Conservation (phyloP, 64 coral and sea anemone genomes). For the Cladopsammia gracilis region DNA sequence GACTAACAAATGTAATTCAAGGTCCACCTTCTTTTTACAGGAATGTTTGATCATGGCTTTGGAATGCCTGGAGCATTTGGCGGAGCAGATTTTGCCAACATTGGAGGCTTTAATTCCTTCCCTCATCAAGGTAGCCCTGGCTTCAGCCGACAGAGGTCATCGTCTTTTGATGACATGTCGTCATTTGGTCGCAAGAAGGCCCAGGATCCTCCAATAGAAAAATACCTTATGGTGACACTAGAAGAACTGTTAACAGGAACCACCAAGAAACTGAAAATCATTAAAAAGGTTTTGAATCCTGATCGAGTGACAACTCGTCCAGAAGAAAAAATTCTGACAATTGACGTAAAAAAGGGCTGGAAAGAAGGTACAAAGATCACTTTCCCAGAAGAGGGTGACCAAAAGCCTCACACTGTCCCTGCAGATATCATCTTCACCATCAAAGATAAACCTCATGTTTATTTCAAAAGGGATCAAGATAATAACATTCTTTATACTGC, state of each 20-base stretch:
- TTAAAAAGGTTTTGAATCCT: conserved; percentile 84
- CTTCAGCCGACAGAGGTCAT: conserved; percentile 62
- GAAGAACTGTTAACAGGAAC: conserved; percentile 91
- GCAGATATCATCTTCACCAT: conserved; percentile 96
- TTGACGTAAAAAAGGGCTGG: conserved; percentile 97
- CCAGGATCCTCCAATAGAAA: conserved; percentile 94
- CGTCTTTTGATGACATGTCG: conserved; percentile 86
- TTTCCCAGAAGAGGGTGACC: conserved; percentile 93
- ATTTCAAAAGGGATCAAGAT: conserved; percentile 88
- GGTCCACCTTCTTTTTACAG: neutral
- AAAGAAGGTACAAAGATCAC: conserved; percentile 98
- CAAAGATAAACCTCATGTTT: conserved; percentile 88
- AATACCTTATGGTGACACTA: conserved; percentile 78
- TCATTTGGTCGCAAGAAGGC: conserved; percentile 56
- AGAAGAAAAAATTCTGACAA: conserved; percentile 94
- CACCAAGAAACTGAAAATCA: conserved; percentile 95
- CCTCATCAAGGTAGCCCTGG: conserved; percentile 4
- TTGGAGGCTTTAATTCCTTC: conserved; percentile 21
- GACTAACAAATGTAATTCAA: too few species aligned
- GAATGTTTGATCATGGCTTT: conserved; percentile 44
- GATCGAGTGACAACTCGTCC: conserved; percentile 77
- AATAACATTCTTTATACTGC: conserved; percentile 92
- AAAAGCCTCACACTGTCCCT: conserved; percentile 91
- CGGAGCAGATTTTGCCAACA: neutral
- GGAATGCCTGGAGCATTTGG: conserved; percentile 27